phyloP scores from a whole-genome alignment of 2,888 invertebrate genomes.

The Amphipoea lucens region DNA sequence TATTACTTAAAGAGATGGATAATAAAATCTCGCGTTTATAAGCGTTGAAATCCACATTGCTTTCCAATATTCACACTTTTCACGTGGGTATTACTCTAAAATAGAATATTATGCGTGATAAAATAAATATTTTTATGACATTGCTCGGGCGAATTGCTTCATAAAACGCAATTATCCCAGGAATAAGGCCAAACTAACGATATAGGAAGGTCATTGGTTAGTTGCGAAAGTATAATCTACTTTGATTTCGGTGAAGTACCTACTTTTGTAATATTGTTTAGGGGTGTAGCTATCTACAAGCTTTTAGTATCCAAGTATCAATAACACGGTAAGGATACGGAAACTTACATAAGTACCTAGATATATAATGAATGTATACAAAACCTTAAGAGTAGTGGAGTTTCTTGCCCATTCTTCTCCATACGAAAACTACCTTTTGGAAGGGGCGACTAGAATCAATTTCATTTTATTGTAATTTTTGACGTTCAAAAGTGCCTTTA shows the following conservation, averaged over 20 bases:
- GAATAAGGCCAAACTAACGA: conserved; percentile 76
- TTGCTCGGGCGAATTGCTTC: conserved; percentile 83
- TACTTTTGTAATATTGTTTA: conserved; percentile 6
- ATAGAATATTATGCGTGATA: conserved; percentile 79
- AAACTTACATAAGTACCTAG: background rate
- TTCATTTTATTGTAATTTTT: too few relatives aligned
- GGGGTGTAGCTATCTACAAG: background rate
- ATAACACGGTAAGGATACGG: background rate
- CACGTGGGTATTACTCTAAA: conserved; percentile 79
- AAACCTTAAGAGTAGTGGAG: too few relatives aligned
- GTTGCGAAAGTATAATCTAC: conserved; percentile 54
- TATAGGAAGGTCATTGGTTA: conserved; percentile 64
- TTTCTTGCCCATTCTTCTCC: too few relatives aligned
- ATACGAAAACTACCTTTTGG: too few relatives aligned
- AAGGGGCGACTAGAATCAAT: too few relatives aligned
- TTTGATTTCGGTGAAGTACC: conserved; percentile 52
- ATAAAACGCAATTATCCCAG: conserved; percentile 86
- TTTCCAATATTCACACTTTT: conserved; percentile 53
- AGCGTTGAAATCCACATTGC: conserved; percentile 47
- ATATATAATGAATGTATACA: background rate
- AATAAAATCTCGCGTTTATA: conserved; percentile 22
- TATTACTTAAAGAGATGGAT: background rate
- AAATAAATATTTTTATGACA: conserved; percentile 86
- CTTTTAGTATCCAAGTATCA: background rate
- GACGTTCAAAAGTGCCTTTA: too few relatives aligned